These are phyloP conservation scores for Morpho deidamia DNA, from an alignment of 2,888 invertebrate species.

Conservation along the genomic window DNA sequence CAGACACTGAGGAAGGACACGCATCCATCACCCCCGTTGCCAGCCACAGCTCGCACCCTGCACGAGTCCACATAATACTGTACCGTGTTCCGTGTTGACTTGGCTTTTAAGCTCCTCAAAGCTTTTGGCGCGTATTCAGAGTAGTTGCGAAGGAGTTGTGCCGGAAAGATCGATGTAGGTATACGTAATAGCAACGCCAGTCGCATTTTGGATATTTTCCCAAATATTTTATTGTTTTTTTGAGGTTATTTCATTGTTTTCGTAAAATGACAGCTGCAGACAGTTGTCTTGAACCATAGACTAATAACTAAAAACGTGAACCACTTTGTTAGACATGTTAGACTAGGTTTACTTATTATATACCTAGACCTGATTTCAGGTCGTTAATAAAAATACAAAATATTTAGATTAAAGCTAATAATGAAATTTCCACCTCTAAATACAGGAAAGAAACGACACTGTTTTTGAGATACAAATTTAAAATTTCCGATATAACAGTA, in stretches of 20 bases:
- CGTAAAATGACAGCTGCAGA: neutral
- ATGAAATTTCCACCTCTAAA: too few species aligned
- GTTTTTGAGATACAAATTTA: too few species aligned
- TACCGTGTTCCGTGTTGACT: conserved; percentile 53
- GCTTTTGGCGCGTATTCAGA: conserved; percentile 52
- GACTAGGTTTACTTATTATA: too few species aligned
- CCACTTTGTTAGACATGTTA: too few species aligned
- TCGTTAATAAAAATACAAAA: too few species aligned
- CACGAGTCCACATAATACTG: conserved; percentile 86
- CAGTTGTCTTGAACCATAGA: too few species aligned
- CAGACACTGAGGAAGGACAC: conserved; percentile 91
- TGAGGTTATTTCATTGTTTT: conserved; percentile 10
- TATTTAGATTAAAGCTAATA: too few species aligned
- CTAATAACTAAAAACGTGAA: too few species aligned
- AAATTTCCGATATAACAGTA: too few species aligned
- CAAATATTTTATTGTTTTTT: neutral
- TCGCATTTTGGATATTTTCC: conserved; percentile 19
- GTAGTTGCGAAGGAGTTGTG: conserved; percentile 32
- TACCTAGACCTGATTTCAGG: too few species aligned
- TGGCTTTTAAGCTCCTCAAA: conserved; percentile 58
- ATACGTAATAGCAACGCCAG: conserved; percentile 19
- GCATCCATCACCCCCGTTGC: conserved; percentile 95
- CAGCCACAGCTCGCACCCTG: conserved; percentile 84
- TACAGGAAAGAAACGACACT: too few species aligned
- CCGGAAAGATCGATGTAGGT: conserved; percentile 15